Percentiles rank a stretch among this genome's conserved stretches.
Conservation (phyloP, 2,113 vertebrate species). For the Pontoporia blainvillei region DNA sequence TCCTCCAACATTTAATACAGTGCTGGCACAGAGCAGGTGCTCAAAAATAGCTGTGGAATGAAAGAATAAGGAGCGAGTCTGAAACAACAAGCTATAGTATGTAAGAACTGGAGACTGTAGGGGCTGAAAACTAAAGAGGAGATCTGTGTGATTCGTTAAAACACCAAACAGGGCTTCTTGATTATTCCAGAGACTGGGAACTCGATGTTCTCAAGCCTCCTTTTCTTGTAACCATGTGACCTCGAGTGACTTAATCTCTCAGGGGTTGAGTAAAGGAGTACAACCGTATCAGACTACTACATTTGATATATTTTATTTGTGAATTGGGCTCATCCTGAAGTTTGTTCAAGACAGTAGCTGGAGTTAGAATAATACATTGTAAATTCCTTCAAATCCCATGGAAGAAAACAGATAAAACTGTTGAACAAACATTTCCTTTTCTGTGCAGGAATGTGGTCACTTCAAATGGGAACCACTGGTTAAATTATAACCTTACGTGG, state of each 20-base stretch:
- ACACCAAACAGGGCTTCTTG: not conserved
- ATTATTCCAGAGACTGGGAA: not conserved
- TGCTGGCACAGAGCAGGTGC: not conserved
- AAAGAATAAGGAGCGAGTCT: not conserved
- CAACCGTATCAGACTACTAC: not conserved
- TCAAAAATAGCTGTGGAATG: not conserved
- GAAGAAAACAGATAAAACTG: not conserved
- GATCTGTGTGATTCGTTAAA: not conserved
- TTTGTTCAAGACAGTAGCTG: not conserved
- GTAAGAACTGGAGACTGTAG: not conserved
- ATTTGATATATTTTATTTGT: not conserved
- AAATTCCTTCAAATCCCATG: conserved; percentile 9
- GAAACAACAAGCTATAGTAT: not conserved
- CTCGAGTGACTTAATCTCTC: not conserved
- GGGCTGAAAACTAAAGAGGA: not conserved
- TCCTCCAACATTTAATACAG: not conserved
- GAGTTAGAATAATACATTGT: not conserved
- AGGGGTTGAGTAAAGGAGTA: not conserved
- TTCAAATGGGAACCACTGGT: conserved; percentile 43
- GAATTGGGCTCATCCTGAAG: not conserved
- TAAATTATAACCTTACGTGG: conserved; percentile 62
- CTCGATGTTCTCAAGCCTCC: not conserved
- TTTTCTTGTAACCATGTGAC: not conserved
- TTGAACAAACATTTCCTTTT: conserved; percentile 49
- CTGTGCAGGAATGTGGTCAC: conserved; percentile 35